Conservation (phyloP, 2,113 vertebrate genomes). For the Aythya baeri region DNA sequence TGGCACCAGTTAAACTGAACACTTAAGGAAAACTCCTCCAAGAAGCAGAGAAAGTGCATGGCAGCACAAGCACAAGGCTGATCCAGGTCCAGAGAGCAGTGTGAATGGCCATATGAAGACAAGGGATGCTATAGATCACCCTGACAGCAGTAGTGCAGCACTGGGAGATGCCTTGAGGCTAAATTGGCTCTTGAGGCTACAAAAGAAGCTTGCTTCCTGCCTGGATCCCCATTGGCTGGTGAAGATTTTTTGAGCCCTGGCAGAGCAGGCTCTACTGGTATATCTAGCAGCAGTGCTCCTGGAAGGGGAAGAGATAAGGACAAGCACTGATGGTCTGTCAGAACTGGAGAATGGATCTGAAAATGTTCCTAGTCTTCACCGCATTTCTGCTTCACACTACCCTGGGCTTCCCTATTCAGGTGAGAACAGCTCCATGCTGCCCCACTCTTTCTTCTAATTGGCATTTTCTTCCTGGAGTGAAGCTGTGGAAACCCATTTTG, state of each 20-base stretch:
- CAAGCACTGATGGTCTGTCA: neutral
- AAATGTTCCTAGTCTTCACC: neutral
- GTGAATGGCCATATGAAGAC: neutral
- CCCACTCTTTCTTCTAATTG: accelerated
- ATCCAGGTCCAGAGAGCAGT: neutral
- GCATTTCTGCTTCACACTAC: neutral
- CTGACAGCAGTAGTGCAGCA: neutral
- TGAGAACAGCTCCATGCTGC: neutral
- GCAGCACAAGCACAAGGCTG: neutral
- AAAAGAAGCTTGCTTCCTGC: neutral
- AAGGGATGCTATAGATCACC: neutral
- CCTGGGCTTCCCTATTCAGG: conserved; percentile 46
- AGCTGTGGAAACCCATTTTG: neutral
- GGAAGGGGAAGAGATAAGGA: neutral
- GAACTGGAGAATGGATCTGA: neutral
- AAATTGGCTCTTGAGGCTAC: neutral
- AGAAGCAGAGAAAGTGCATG: neutral
- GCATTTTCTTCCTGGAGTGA: neutral
- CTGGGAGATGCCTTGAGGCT: conserved; percentile 3
- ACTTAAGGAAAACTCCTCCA: neutral
- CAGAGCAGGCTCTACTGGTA: conserved; percentile 37
- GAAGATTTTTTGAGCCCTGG: neutral
- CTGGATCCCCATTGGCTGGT: conserved; percentile 34
- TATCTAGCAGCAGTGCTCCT: neutral
- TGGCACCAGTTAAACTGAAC: neutral